Conservation (phyloP, 1,140 invertebrate species). For the Periplaneta americana region DNA sequence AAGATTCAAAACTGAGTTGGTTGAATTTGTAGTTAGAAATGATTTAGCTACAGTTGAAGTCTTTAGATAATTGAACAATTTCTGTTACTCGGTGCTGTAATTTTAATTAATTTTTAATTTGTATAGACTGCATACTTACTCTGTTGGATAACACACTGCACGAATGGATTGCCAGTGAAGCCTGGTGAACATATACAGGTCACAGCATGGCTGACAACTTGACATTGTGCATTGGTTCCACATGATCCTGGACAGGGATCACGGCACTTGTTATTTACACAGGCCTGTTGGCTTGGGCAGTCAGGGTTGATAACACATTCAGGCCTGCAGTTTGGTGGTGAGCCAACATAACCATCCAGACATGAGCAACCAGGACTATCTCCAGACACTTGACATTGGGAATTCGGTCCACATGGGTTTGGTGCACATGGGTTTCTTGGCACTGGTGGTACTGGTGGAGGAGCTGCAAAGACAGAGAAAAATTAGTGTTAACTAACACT, state of each 20-base stretch:
- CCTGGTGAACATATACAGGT: conserved; percentile 67
- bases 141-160: conserved; percentile 46
- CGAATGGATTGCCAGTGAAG: conserved; percentile 70
- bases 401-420: conserved; percentile 75
- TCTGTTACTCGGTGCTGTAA: too few species aligned
- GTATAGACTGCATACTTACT: conserved; percentile 28
- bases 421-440: conserved; percentile 60
- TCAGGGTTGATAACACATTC: conserved; percentile 74
- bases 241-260: conserved; percentile 75
- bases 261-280: conserved; percentile 66
- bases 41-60: too few species aligned
- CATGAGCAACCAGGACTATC: conserved; percentile 65
- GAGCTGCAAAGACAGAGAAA: background rate
- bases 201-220: conserved; percentile 67
- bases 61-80: too few species aligned
- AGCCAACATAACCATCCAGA: conserved; percentile 59
- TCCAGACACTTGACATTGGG: conserved; percentile 53
- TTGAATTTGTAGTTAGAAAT: too few species aligned
- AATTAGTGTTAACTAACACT: too few species aligned
- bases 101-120: too few species aligned
- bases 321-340: conserved; percentile 66
- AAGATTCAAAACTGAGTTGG: too few species aligned
- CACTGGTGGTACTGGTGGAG: background rate
- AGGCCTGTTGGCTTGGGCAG: conserved; percentile 64
- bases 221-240: conserved; percentile 68